Percentiles rank a stretch among this genome's conserved stretches.
Evolutionary conservation across 1,140 invertebrate genomes (phyloP).

Genomic region (Nixonia krombeini): DNA sequence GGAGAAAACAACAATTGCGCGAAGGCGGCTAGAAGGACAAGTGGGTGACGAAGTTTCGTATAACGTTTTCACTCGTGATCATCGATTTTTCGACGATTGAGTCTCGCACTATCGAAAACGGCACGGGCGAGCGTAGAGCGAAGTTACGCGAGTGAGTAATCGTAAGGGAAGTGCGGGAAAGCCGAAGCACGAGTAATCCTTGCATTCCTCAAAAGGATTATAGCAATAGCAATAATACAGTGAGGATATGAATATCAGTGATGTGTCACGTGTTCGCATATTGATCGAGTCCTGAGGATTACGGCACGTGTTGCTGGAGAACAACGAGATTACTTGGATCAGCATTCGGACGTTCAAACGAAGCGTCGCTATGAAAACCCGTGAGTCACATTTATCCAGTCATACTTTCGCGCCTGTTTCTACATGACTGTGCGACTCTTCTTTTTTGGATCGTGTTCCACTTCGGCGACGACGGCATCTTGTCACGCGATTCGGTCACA

Average conservation of each 20-base stretch:
- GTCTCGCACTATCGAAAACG: not conserved
- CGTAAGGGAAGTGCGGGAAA: constrained; percentile 7
- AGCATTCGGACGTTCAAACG: not conserved
- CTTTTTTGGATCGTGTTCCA: no score
- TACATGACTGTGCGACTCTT: constrained; percentile 5
- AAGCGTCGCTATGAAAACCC: constrained; percentile 29
- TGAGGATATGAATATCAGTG: constrained; percentile 7
- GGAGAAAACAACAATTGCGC: not conserved
- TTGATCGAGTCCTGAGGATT: constrained; percentile 3
- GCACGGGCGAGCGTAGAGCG: not conserved
- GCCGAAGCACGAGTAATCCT: not conserved
- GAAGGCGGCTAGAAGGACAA: no score
- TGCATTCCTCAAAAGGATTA: not conserved
- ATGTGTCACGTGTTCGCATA: constrained; percentile 25
- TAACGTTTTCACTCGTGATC: not conserved
- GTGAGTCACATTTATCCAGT: constrained; percentile 23
- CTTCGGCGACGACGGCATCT: no score
- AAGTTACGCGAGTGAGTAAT: constrained; percentile 10
- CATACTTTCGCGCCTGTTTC: constrained; percentile 22
- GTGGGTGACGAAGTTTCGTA: no score
- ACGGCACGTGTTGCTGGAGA: not conserved
- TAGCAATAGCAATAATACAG: constrained; percentile 11
- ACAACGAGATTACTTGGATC: not conserved
- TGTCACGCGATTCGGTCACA: no score
- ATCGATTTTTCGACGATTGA: not conserved